phyloP scores from a whole-genome alignment of 2,113 vertebrate genomes.

The Callionymus lyra region DNA sequence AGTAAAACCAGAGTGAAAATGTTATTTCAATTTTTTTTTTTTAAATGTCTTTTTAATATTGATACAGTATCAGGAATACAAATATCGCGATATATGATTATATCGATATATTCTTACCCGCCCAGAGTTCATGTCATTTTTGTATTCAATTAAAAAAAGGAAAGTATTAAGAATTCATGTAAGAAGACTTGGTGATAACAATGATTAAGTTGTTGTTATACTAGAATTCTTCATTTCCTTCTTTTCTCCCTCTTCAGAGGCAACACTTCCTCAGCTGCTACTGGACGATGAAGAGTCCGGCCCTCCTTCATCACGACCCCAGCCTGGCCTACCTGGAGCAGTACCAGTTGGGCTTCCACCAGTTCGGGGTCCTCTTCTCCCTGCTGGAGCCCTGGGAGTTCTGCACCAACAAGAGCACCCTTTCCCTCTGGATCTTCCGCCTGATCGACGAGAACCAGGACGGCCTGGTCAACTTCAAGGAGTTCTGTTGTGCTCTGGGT shows the following conservation, averaged over 20 bases:
- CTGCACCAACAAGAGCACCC: slow-evolving; percentile 71
- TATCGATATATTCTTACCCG: too few species aligned
- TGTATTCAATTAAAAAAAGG: too few species aligned
- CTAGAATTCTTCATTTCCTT: too few species aligned
- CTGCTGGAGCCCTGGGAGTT: slow-evolving; percentile 88
- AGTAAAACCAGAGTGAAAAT: too few species aligned
- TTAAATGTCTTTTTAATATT: too few species aligned
- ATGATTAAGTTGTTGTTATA: too few species aligned
- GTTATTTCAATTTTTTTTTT: too few species aligned
- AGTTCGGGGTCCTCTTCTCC: slow-evolving; percentile 80
- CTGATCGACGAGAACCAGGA: slow-evolving; percentile 81
- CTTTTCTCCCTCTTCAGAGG: slow-evolving; percentile 64
- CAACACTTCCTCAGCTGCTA: slow-evolving; percentile 95
- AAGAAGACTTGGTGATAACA: too few species aligned
- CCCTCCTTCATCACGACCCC: slow-evolving; percentile 84
- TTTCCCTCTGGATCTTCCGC: slow-evolving; percentile 83
- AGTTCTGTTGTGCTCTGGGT: slow-evolving; percentile 84
- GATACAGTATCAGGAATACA: too few species aligned
- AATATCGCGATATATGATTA: too few species aligned
- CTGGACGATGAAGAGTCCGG: slow-evolving; percentile 73
- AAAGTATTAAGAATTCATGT: too few species aligned
- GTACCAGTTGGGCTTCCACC: slow-evolving; percentile 85
- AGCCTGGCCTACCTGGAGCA: slow-evolving; percentile 93
- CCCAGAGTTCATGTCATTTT: too few species aligned
- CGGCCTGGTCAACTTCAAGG: slow-evolving; percentile 91